Evolutionary conservation across 2,888 invertebrate genomes (phyloP).

Genomic region (Amaurobius ferox): DNA sequence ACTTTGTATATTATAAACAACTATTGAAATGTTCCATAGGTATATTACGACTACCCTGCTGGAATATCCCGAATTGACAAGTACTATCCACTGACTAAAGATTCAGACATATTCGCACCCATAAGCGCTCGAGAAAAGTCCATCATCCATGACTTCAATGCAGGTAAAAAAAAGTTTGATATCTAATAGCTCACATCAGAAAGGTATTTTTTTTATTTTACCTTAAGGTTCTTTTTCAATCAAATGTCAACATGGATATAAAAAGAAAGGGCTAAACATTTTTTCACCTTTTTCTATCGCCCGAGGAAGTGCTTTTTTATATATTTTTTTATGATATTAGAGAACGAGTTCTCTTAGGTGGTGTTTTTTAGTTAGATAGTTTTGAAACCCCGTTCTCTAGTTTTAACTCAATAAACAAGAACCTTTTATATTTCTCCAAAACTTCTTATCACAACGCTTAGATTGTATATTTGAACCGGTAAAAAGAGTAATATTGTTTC

Average conservation of each 20-base stretch:
- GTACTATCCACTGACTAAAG: constrained; percentile 26
- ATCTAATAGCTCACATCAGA: constrained; percentile 30
- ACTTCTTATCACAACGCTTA: neutral
- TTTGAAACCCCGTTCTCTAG: neutral
- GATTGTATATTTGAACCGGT: neutral
- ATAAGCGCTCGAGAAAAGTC: constrained; percentile 25
- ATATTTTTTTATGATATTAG: constrained; percentile 52
- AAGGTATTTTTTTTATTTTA: constrained; percentile 37
- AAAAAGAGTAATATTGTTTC: neutral
- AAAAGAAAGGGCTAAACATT: constrained; percentile 17
- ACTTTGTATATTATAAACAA: no score
- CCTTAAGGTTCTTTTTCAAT: constrained; percentile 57
- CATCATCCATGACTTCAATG: constrained; percentile 61
- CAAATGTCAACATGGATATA: constrained; percentile 52
- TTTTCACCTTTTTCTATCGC: constrained; percentile 42
- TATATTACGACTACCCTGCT: constrained; percentile 45
- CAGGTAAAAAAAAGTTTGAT: constrained; percentile 51
- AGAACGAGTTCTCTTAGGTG: neutral
- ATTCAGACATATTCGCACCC: constrained; percentile 16
- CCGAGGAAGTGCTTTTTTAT: constrained; percentile 51
- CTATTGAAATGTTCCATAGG: constrained; percentile 21
- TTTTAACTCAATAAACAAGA: constrained; percentile 46
- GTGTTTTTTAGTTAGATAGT: constrained; percentile 26
- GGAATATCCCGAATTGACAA: constrained; percentile 38
- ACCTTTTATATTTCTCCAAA: neutral